Evolutionary conservation across 2,797 vertebrate genomes (phyloP).

Genomic region (Rhinoraja longicauda): DNA sequence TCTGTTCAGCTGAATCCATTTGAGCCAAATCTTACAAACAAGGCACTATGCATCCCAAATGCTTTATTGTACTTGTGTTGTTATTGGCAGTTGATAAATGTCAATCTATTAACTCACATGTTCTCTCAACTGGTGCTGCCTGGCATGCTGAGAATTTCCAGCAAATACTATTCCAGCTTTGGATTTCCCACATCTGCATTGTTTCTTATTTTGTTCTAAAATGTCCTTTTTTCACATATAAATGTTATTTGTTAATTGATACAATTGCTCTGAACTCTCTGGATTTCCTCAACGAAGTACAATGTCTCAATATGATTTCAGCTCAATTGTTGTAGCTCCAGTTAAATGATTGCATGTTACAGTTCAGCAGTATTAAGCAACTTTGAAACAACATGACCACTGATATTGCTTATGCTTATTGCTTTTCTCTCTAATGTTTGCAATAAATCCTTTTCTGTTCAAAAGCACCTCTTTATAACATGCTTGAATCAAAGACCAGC

Average conservation of each 20-base stretch:
- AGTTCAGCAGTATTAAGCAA: background rate
- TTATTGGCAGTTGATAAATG: no score
- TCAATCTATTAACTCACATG: background rate
- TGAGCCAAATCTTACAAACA: no score
- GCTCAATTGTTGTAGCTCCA: background rate
- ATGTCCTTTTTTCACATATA: background rate
- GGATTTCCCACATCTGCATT: background rate
- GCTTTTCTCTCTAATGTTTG: background rate
- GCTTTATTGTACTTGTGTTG: no score
- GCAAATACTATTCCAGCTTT: background rate
- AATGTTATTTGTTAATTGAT: background rate
- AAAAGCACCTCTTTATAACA: background rate
- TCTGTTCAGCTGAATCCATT: no score
- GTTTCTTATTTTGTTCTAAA: background rate
- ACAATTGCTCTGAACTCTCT: background rate
- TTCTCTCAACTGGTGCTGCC: background rate
- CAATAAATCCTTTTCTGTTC: background rate
- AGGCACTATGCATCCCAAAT: no score
- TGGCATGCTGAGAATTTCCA: background rate
- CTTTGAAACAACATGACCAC: background rate
- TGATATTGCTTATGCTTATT: conserved; percentile 15
- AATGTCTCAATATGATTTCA: background rate
- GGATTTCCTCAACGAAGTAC: background rate
- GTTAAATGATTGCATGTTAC: background rate
- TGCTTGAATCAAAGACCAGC: background rate